phyloP scores from a whole-genome alignment of 2,888 invertebrate species.

The Drosophila nigricruria region DNA sequence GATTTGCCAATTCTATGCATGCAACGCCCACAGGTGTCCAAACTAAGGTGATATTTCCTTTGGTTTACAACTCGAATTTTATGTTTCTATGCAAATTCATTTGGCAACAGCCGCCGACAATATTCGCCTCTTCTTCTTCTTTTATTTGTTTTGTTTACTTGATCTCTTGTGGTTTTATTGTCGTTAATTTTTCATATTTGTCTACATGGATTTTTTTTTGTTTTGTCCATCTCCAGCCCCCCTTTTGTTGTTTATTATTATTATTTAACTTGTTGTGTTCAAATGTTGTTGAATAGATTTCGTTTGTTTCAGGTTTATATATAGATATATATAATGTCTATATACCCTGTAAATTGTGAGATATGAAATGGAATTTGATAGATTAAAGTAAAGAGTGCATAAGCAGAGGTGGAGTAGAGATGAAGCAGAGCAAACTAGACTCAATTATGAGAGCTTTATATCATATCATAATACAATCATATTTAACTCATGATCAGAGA shows the following conservation, averaged over 20 bases:
- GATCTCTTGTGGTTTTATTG: conserved; percentile 19
- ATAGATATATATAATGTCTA: background rate
- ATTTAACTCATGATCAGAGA: too few species aligned
- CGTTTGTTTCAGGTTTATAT: conserved; percentile 15
- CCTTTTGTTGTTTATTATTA: conserved; percentile 31
- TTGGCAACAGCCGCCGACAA: conserved; percentile 5
- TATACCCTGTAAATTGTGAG: background rate
- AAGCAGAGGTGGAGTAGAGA: background rate
- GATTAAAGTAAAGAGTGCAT: background rate
- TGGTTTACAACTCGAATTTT: conserved; percentile 14
- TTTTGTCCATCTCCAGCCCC: background rate
- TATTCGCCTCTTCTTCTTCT: background rate
- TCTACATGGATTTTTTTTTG: background rate
- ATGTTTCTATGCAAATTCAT: conserved; percentile 40
- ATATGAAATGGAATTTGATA: background rate
- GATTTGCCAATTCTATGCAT: conserved; percentile 16
- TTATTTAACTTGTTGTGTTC: conserved; percentile 18
- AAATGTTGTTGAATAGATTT: conserved; percentile 18
- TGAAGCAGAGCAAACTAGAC: background rate
- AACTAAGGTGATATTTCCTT: conserved; percentile 15
- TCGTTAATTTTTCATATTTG: conserved; percentile 29
- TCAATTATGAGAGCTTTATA: background rate
- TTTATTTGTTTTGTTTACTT: background rate
- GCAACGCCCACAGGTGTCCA: conserved; percentile 24
- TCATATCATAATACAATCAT: background rate